phyloP scores from a whole-genome alignment of 2,113 vertebrate species.

The Oxyruncus cristatus region DNA sequence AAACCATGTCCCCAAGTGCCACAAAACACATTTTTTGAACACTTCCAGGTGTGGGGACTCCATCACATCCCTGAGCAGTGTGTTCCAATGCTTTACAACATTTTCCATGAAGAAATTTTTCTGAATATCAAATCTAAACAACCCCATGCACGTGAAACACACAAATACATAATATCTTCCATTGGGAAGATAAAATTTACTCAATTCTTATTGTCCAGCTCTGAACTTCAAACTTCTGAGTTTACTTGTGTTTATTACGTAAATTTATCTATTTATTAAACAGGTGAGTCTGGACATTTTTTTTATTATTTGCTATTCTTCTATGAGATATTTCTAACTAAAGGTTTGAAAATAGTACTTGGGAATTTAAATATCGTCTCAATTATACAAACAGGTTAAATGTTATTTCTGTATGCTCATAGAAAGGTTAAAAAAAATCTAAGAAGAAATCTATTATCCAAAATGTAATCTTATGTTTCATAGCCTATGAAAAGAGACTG shows the following conservation, averaged over 20 bases:
- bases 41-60: background rate
- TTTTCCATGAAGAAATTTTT: background rate
- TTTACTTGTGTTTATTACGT: background rate
- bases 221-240: background rate
- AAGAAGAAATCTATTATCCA: background rate
- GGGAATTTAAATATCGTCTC: background rate
- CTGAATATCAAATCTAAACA: background rate
- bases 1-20: background rate
- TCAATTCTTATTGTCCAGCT: background rate
- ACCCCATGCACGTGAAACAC: background rate
- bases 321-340: background rate
- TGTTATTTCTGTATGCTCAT: background rate
- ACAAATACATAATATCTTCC: background rate
- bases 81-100: background rate
- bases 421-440: background rate
- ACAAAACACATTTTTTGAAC: background rate
- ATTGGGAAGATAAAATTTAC: background rate
- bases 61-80: background rate
- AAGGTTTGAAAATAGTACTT: background rate
- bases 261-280: background rate
- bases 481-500: background rate
- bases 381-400: background rate
- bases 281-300: background rate
- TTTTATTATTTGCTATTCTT: background rate
- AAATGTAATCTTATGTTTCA: background rate